Base-by-base conservation (phyloP, 2,113 vertebrate genomes). In the Lutjanus erythropterus region DNA sequence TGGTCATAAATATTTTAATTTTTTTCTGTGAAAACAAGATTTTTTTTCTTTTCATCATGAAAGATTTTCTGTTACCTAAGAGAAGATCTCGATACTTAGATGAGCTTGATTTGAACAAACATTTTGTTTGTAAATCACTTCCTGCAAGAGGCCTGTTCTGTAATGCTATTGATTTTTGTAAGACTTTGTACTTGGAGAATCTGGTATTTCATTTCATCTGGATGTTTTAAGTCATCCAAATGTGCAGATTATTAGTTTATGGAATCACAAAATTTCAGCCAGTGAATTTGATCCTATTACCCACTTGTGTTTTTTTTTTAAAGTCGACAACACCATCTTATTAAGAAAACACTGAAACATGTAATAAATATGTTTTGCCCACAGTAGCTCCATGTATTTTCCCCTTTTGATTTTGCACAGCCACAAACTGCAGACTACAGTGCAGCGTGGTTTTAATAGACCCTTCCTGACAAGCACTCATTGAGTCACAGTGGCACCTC, bases 401-500 rank as follows among this genome's bases (percentile, higher is more conserved):
- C 42, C 29, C 19, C 31, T 6, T 49, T 39, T 71, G 65, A 75
- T 70, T 23, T 64, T 53, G 53, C n/a, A 14, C 23, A 21, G 65
- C 25, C 39, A 27, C 64, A n/a, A n/a, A n/a, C n/a, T n/a, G 33
- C 14, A 61, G 29, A 39, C 46, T 10, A 19, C 47, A 68, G 41
- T 47, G 44, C 42, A 44, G 62, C 16, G 0, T 31, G 44, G 42
- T 47, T 76, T 80, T 80, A 77, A 80, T 59, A 67, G 76, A 68
- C 61, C 60, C 55, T 70, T 19, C 9, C 65, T 75, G 66, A 80
- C 71, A 59, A 82, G 70, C 72, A 64, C 84, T 83, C 73, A 56
- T 71, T 73, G 71, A 85, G 56, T 70, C 77, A 55, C 76, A 71
- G 66, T 55, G 67, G 46, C 83, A 75, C 46, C 72, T 78, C 82